Conservation (phyloP, 2,797 vertebrate species). For the Cuniculus paca region DNA sequence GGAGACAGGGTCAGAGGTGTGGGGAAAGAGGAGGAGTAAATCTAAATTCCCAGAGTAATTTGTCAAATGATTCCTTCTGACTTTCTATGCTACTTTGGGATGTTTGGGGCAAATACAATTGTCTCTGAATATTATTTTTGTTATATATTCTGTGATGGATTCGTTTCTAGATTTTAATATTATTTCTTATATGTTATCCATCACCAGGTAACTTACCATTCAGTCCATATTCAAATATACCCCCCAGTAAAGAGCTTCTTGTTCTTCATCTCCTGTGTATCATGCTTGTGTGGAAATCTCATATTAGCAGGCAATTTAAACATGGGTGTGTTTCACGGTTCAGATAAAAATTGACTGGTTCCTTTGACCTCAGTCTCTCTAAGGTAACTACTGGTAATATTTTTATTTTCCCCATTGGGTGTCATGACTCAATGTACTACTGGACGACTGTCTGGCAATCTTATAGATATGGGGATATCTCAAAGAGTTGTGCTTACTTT, state of each 20-base stretch:
- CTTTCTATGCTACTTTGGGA: background rate
- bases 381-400: background rate
- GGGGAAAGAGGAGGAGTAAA: background rate
- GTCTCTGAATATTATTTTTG: background rate
- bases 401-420: constrained; percentile 33
- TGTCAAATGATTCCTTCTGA: constrained; percentile 21
- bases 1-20: background rate
- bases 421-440: background rate
- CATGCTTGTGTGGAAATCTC: background rate
- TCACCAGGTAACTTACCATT: background rate
- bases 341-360: constrained; percentile 2
- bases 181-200: background rate
- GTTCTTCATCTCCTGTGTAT: background rate
- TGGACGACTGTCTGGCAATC: background rate
- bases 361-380: background rate
- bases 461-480: background rate
- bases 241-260: background rate
- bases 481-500: background rate
- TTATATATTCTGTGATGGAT: background rate
- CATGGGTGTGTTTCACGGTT: background rate
- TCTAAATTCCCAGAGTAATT: background rate
- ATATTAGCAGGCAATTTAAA: background rate
- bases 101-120: background rate
- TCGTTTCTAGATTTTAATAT: background rate
- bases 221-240: background rate